These are phyloP conservation scores for Alcis repandata DNA, from an alignment of 2,888 invertebrate genomes.

Conservation along the genomic window DNA sequence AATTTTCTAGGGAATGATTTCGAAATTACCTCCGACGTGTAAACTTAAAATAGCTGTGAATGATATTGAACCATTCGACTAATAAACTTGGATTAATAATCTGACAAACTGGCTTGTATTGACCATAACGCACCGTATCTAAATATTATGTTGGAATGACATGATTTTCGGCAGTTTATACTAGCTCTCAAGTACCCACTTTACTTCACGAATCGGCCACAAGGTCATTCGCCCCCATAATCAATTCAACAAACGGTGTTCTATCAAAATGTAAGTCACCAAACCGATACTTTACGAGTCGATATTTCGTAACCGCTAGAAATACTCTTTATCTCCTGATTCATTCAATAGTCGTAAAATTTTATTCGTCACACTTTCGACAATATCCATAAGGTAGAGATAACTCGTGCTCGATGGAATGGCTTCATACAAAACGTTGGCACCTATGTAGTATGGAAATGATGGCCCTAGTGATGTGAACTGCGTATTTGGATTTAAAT, in stretches of 20 bases:
- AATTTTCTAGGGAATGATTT: slow-evolving; percentile 13
- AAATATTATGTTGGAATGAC: slow-evolving; percentile 39
- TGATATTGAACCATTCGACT: slow-evolving; percentile 29
- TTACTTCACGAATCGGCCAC: slow-evolving; percentile 42
- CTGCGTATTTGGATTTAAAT: slow-evolving; percentile 28
- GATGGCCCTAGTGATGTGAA: slow-evolving; percentile 23
- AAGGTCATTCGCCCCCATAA: slow-evolving; percentile 43
- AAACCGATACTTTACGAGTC: slow-evolving; percentile 38
- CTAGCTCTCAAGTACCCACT: slow-evolving; percentile 39
- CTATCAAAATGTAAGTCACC: slow-evolving; percentile 47
- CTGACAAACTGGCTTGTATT: slow-evolving; percentile 27
- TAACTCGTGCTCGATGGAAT: slow-evolving; percentile 57
- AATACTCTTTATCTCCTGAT: slow-evolving; percentile 55
- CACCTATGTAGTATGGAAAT: slow-evolving; percentile 35
- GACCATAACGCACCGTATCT: slow-evolving; percentile 30
- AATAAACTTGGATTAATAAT: slow-evolving; percentile 33
- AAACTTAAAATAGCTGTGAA: slow-evolving; percentile 28
- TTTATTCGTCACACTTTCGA: slow-evolving; percentile 66
- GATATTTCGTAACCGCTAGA: slow-evolving; percentile 51
- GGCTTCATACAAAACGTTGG: slow-evolving; percentile 54
- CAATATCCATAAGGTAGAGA: slow-evolving; percentile 62
- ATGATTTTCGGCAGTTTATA: slow-evolving; percentile 41
- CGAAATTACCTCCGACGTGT: slow-evolving; percentile 5
- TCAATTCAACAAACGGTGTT: slow-evolving; percentile 42
- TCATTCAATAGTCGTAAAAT: slow-evolving; percentile 63